Evolutionary conservation across 2,113 vertebrate genomes (phyloP), one percentile per base, ranked within the genome.

Genomic region (Alexandromys fortis): DNA sequence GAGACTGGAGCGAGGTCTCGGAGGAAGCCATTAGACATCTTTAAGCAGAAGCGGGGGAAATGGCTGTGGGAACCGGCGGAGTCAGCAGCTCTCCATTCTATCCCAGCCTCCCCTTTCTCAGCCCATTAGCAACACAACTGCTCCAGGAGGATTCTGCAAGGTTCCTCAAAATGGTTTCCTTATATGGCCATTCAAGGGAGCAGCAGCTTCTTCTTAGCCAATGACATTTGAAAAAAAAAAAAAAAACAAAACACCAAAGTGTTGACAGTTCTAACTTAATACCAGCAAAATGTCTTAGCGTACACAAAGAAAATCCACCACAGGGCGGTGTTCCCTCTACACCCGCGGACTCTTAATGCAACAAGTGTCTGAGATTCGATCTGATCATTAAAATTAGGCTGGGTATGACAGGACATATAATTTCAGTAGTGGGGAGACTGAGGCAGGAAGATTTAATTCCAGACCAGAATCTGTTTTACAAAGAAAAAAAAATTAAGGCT

Each of bases 321-420:
- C 3, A 14, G 13, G 8, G 5, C 21, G 49, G 58, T 1, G 0
- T 45, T 65, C 38, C 58, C 89, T 19, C 45, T 38, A 91, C 7
- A 92, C 2, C 24, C 52, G 91, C 49, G 38, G 82, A 38, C 77
- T 97, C 38, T 92, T 79, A 85, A 22, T 68, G 52, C 85, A 95
- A 95, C 88, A 98, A 96, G 63, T 90, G 92, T 96, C 94, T 97
- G 85, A 96, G 90, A 49, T 11, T 95, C 95, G 96, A 63, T 89
- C 95, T 68, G 79, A 94, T 76, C 45, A 72, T 89, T 82, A 86
- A 93, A 79, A 79, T 65, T 81, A 86, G 55, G 28, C 35, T 68
- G 3, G 21, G 30, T 52, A 3, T 70, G 67, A 33, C 13, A 22
- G 47, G 85, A 70, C 47, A 87, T 14, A n/a, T 26, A 70, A 24